phyloP scores from a whole-genome alignment of 37 sponge, comb jelly and placozoan species.

The Lycopodina hypogea region DNA sequence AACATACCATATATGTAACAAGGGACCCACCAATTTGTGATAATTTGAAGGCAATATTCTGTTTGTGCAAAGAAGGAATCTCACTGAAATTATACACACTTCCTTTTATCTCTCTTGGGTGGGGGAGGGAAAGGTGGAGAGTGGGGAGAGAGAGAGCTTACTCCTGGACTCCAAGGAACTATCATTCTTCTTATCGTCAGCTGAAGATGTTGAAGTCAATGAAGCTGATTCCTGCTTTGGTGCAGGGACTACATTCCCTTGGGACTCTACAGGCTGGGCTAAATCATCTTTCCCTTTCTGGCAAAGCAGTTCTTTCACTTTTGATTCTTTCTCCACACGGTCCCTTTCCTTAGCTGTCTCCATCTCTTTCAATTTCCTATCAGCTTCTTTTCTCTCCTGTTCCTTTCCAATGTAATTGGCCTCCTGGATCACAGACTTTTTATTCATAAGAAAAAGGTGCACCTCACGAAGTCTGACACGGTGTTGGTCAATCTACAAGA shows the following conservation, averaged over 20 bases:
- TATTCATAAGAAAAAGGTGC: not conserved
- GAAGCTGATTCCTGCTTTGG: not conserved
- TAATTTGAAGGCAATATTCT: no score
- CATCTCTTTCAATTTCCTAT: not conserved
- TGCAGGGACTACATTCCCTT: not conserved
- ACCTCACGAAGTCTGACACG: not conserved
- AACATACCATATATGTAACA: no score
- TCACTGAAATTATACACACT: no score
- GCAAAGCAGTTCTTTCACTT: not conserved
- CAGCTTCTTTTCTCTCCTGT: conserved; percentile 3
- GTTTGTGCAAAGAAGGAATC: no score
- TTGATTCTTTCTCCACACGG: not conserved
- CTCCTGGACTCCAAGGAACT: conserved; percentile 8
- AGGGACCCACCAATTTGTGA: no score
- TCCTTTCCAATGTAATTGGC: not conserved
- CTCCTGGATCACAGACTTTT: not conserved
- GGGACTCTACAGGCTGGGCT: not conserved
- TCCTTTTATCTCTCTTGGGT: no score
- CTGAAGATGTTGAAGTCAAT: not conserved
- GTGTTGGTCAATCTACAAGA: not conserved
- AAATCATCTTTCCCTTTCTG: not conserved
- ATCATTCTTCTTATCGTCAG: no score
- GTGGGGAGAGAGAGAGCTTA: no score
- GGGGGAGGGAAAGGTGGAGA: no score
- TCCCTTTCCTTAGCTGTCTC: not conserved